Evolutionary conservation across 2,113 vertebrate genomes (phyloP), one percentile per base, ranked within the genome.

Genomic region (Daubentonia madagascariensis): DNA sequence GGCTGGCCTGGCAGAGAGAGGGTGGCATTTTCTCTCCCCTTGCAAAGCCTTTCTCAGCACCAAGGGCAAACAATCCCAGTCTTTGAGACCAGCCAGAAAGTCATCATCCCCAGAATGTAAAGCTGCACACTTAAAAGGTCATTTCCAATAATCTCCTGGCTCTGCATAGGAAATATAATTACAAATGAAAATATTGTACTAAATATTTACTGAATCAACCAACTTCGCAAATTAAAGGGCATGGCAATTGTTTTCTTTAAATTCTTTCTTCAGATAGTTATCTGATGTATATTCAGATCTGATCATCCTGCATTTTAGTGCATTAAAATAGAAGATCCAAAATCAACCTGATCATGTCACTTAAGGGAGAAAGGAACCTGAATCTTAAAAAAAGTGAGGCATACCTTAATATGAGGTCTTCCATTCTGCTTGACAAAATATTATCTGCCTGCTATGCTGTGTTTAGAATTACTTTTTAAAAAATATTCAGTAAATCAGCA

Each of bases 61-160:
- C 22, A 28, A 45, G 59, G 20, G 43, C 63, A 70, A 76, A 73
- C 32, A 48, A 78, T 63, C 40, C 20, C 43, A 83, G 48, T 72
- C 81, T 96, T 97, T 81, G 73, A 95, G 94, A 67, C 8, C 78
- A 75, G 45, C 22, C 59, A 28, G 72, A 67, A 68, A 80, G 68
- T 85, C 59, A 23, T 81, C 59, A 25, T 81, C 61, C 65, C 84
- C 17, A 3, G 65, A 63, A 93, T 59, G 5, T 5, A 84, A 95
- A 84, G 79, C 8, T 37, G 28, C 17, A 2, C 35, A 1, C 70
- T 89, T n/a, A 28, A 90, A 87, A 89, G 89, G 68, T 73, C 73
- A 48, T 80, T 85, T 87, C 79, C 65, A 50, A 22, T 45, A 75
- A 81, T 11, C 68, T 91, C 23, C 52, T 59, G 30, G 81, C 32